phyloP scores from a whole-genome alignment of 92 coral and sea anemone species.

The Montipora capitata region DNA sequence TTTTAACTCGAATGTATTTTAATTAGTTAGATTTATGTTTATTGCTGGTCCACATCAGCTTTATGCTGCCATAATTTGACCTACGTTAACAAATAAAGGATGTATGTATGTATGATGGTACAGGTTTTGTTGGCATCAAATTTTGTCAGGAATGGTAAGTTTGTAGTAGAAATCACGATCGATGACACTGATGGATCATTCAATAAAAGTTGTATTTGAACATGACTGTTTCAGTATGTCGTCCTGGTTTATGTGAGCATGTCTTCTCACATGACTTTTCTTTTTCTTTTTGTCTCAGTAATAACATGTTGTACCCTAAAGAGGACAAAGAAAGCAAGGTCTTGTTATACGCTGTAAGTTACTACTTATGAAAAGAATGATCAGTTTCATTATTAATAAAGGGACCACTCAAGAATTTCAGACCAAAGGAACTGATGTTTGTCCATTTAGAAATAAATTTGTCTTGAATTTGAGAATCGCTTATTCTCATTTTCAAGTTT shows the following conservation, averaged over 20 bases:
- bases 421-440: too few relatives aligned
- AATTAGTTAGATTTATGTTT: too few relatives aligned
- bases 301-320: conserved; percentile 98
- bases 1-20: too few relatives aligned
- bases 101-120: conserved; percentile 50
- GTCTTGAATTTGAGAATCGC: too few relatives aligned
- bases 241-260: not conserved
- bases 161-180: too few relatives aligned
- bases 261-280: not conserved
- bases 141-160: conserved; percentile 96
- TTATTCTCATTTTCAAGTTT: too few relatives aligned
- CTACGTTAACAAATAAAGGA: too few relatives aligned
- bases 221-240: not conserved
- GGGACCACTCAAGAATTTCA: too few relatives aligned
- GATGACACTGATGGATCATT: not conserved
- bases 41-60: too few relatives aligned
- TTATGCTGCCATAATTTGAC: too few relatives aligned
- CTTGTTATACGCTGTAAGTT: conserved; percentile 96
- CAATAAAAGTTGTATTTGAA: not conserved
- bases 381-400: too few relatives aligned
- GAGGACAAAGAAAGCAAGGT: conserved; percentile 98
- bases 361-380: not conserved
- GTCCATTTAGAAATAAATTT: too few relatives aligned
- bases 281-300: conserved; percentile 57
- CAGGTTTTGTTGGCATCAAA: conserved; percentile 94